Evolutionary conservation across 2,888 invertebrate genomes (phyloP).

Genomic region (Isotomurus palustris): DNA sequence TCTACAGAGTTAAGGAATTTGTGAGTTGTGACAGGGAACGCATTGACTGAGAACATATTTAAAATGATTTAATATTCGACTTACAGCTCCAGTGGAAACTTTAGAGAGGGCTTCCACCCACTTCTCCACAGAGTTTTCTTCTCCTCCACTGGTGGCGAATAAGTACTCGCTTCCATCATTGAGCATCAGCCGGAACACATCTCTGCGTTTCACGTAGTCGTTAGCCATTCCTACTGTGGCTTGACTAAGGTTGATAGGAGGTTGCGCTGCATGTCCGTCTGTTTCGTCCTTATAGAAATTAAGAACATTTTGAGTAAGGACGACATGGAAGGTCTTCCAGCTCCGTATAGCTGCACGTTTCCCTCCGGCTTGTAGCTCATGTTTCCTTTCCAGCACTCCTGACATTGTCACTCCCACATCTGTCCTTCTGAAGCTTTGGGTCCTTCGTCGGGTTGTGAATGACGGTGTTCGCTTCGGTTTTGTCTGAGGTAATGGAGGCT

Average conservation of each 20-base stretch:
- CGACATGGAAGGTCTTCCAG: conserved; percentile 93
- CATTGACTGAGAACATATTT: too few relatives aligned
- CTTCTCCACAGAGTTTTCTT: conserved; percentile 80
- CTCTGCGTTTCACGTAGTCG: conserved; percentile 90
- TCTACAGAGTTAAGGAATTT: too few relatives aligned
- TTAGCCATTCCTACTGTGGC: conserved; percentile 80
- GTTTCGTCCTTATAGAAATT: conserved; percentile 97
- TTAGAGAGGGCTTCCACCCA: too few relatives aligned
- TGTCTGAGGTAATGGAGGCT: conserved; percentile 55
- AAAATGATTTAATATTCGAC: too few relatives aligned
- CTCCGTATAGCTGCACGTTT: conserved; percentile 90
- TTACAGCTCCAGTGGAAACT: too few relatives aligned
- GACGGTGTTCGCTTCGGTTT: conserved; percentile 87
- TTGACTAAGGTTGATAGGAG: conserved; percentile 70
- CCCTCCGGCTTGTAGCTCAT: conserved; percentile 86
- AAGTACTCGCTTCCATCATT: conserved; percentile 91
- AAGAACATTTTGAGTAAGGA: conserved; percentile 91
- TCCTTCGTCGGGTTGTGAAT: conserved; percentile 85
- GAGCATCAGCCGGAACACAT: conserved; percentile 62
- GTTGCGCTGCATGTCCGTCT: conserved; percentile 74
- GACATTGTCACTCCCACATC: conserved; percentile 72
- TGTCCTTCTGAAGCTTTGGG: conserved; percentile 76
- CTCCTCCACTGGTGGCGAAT: conserved; percentile 69
- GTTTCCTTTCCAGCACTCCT: conserved; percentile 87
- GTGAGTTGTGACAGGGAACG: too few relatives aligned